phyloP scores from a whole-genome alignment of 2,113 vertebrate species.

The Poicephalus gulielmi region DNA sequence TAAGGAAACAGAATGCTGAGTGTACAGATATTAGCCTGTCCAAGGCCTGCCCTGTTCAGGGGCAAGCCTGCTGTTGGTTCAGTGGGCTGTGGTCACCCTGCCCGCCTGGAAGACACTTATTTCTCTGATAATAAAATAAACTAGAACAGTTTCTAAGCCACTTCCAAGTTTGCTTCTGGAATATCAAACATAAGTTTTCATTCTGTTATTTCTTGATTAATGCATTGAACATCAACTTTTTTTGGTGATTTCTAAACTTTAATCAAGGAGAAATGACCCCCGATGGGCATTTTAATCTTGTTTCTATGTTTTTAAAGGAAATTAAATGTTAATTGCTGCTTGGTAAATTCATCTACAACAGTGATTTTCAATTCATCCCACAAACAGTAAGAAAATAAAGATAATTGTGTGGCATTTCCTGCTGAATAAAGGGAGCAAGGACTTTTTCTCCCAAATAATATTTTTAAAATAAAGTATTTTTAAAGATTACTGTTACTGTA shows the following conservation, averaged over 20 bases:
- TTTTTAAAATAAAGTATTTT: conserved; percentile 57
- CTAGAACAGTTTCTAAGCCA: not conserved
- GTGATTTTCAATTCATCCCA: conserved; percentile 28
- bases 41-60: not conserved
- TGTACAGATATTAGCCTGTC: not conserved
- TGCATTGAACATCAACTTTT: not conserved
- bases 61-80: not conserved
- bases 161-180: conserved; percentile 3
- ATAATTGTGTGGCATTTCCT: conserved; percentile 68
- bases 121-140: conserved; percentile 23
- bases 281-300: conserved; percentile 46
- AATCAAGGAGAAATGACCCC: conserved; percentile 45
- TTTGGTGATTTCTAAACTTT: conserved; percentile 35
- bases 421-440: conserved; percentile 7
- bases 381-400: conserved; percentile 67
- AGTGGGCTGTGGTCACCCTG: not conserved
- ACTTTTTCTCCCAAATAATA: not conserved
- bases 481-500: conserved; percentile 12
- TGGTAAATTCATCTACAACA: conserved; percentile 30
- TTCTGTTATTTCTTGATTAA: conserved; percentile 57
- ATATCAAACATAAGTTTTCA: not conserved
- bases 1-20: not conserved
- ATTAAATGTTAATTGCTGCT: conserved; percentile 61
- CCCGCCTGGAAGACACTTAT: not conserved
- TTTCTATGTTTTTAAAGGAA: conserved; percentile 57